Evolutionary conservation across 1,140 invertebrate species (phyloP), one percentile per base, ranked within the genome.

Genomic region (Paracyclopina nana): DNA sequence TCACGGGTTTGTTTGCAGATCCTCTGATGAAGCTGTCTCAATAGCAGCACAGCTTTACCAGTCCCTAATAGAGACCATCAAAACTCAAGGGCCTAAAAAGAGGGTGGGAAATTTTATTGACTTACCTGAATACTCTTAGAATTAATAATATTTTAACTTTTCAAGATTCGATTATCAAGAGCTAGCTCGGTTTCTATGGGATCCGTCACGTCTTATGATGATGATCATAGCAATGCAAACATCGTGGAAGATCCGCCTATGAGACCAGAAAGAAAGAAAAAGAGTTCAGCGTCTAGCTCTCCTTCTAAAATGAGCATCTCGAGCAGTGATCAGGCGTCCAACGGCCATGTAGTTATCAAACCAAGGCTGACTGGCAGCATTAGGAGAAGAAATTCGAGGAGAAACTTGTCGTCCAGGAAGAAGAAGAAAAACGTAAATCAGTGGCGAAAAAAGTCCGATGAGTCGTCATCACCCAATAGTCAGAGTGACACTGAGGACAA

Each of bases 1-100:
- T 62, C 85, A 91, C 65, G 84, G 79, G 12, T 91, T 88, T 65
- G 79, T 83, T 52, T 90, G 84, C 66, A 56, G 77, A 44, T 62
- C 63, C 27, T 57, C 82, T 12, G 82, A 88, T 64, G 83, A 90
- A 61, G 83, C 85, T 22, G 78, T 90, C 25, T 80, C 83, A 0
- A 82, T 87, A 51, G 84, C 84, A 1, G 82, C 83, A 6, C 87
- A 83, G 46, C 67, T 87, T 40, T 88, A 87, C 63, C 79, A 84
- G 61, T 81, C 81, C 0, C 65, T 88, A 41, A 75, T 87, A 62
- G 74, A 77, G 24, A 80, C 83, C 60, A 77, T 87, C 67, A 55
- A 56, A 22, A 54, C 40, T 24, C 29, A 38, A 16, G 14, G n/a
- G 20, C n/a, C n/a, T n/a, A n/a, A n/a, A n/a, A n/a, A n/a, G n/a